A percentile compares a stretch with the other conserved stretches of the same genome.
Evolutionary conservation across 2,113 vertebrate genomes (phyloP).

Genomic region (Rhynchopsitta pachyrhyncha): DNA sequence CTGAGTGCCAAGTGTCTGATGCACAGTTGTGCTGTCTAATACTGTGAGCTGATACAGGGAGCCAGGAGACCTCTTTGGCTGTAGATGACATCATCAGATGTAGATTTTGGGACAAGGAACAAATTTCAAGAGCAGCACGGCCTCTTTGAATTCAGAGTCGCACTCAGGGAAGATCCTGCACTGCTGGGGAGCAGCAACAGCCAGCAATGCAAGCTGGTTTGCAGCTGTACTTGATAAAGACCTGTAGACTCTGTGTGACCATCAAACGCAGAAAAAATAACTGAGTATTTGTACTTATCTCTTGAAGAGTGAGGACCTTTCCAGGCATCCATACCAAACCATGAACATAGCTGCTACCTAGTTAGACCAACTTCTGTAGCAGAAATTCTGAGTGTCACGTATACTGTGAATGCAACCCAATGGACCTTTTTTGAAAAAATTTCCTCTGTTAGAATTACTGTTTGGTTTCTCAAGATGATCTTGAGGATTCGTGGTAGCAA

Average conservation of each 20-base stretch:
- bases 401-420: not conserved
- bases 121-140: not conserved
- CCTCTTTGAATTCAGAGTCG: not conserved
- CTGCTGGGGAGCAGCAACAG: not conserved
- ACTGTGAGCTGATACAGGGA: not conserved
- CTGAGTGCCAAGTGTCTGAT: not conserved
- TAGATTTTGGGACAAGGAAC: not conserved
- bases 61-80: not conserved
- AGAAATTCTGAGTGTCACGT: not conserved
- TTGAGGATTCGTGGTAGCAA: accelerated
- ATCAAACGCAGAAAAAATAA: not conserved
- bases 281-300: not conserved
- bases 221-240: not conserved
- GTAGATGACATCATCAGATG: not conserved
- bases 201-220: not conserved
- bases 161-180: not conserved
- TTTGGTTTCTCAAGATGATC: not conserved
- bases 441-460: not conserved
- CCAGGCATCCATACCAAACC: not conserved
- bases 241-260: not conserved
- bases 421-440: not conserved
- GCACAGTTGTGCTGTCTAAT: not conserved
- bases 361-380: not conserved
- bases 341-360: not conserved
- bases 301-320: not conserved